phyloP scores from a whole-genome alignment of 2,113 vertebrate species.

The Actinemys pallida region DNA sequence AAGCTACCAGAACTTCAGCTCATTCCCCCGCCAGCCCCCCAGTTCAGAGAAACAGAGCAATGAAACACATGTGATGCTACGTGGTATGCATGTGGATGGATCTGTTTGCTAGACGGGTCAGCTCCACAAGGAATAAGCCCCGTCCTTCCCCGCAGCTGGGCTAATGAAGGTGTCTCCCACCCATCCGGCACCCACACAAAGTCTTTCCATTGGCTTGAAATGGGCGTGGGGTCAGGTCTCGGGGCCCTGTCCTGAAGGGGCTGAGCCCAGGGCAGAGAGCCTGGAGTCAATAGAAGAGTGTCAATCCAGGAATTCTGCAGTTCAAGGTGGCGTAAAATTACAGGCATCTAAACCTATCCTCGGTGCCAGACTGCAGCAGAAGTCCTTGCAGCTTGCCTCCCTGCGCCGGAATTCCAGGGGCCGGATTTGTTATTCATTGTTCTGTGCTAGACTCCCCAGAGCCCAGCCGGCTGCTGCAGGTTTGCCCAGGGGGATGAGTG shows the following conservation, averaged over 20 bases:
- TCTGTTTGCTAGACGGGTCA: neutral
- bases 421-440: neutral
- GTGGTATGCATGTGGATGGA: neutral
- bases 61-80: neutral
- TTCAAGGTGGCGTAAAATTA: neutral
- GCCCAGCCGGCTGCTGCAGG: neutral
- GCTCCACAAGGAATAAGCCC: neutral
- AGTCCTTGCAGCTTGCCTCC: fast-evolving
- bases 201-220: neutral
- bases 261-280: neutral
- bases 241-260: neutral
- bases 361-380: neutral
- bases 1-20: neutral
- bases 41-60: neutral
- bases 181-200: neutral
- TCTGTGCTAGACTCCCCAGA: neutral
- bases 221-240: neutral
- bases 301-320: neutral
- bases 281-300: neutral
- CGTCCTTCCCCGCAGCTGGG: neutral
- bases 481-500: too few species aligned
- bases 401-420: neutral
- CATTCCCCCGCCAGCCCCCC: too few species aligned
- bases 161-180: neutral
- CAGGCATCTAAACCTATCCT: too few species aligned